A percentile compares a stretch with the other conserved stretches of the same genome.
phyloP scores from a whole-genome alignment of 1,140 invertebrate genomes.

The Drosophila busckii region DNA sequence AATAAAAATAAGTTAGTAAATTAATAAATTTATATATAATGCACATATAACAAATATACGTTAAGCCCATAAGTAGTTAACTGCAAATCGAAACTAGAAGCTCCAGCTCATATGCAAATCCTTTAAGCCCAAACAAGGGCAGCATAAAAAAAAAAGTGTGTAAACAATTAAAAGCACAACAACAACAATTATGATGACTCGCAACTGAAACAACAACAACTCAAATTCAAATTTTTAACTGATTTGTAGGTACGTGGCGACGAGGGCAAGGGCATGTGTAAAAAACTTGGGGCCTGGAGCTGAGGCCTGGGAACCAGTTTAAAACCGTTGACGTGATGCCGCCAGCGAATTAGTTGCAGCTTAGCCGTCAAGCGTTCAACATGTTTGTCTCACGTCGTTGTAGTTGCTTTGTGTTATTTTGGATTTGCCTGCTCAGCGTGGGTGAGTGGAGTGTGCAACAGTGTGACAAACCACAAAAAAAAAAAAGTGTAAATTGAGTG shows the following conservation, averaged over 20 bases:
- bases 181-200: constrained; percentile 38
- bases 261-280: background rate
- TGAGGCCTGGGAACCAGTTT: constrained; percentile 50
- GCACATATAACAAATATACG: too few relatives aligned
- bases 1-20: too few relatives aligned
- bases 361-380: constrained; percentile 39
- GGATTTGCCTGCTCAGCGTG: constrained; percentile 19
- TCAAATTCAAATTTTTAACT: too few relatives aligned
- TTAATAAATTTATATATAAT: too few relatives aligned
- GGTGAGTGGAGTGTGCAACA: constrained; percentile 37
- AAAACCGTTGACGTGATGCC: constrained; percentile 49
- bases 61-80: too few relatives aligned
- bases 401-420: constrained; percentile 13
- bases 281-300: background rate
- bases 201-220: constrained; percentile 13
- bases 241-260: background rate
- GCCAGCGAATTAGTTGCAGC: constrained; percentile 55
- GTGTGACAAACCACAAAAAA: background rate
- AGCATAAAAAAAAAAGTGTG: constrained; percentile 14
- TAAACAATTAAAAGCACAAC: constrained; percentile 55
- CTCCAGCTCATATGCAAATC: background rate
- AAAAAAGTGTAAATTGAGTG: constrained; percentile 4
- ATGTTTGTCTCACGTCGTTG: constrained; percentile 42
- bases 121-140: constrained; percentile 1
- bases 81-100: background rate